These are phyloP conservation scores for Ophion obscuratus DNA, from an alignment of 2,888 invertebrate genomes.

Conservation along the genomic window DNA sequence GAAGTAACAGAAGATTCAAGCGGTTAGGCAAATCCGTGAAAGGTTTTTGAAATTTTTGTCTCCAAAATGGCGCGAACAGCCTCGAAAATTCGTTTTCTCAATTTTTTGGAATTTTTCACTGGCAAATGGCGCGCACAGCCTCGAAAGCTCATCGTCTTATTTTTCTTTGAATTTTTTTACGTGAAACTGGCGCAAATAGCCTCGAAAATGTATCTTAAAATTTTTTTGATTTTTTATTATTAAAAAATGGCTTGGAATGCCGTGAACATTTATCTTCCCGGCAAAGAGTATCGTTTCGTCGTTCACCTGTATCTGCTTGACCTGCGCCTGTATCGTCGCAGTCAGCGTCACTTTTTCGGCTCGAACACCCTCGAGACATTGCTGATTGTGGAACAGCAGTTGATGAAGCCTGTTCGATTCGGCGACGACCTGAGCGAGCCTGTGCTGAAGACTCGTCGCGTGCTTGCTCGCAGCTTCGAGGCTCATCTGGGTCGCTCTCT, in stretches of 20 bases:
- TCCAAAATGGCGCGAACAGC: not conserved
- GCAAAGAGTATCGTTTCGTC: not conserved
- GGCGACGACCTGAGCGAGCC: slow-evolving; percentile 84
- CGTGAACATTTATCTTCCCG: not conserved
- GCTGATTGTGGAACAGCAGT: slow-evolving; percentile 85
- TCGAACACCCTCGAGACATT: slow-evolving; percentile 84
- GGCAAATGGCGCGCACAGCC: not conserved
- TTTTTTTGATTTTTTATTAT: not conserved
- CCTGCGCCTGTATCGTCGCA: slow-evolving; percentile 73
- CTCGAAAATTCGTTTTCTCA: not conserved
- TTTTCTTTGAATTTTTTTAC: not conserved
- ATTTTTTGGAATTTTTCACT: not conserved
- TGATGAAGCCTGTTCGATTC: slow-evolving; percentile 85
- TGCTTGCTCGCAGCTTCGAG: slow-evolving; percentile 85
- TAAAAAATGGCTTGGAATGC: not conserved
- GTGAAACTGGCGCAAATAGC: not conserved
- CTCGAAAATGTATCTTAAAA: not conserved
- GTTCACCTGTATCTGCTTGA: slow-evolving; percentile 58
- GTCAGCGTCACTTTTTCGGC: slow-evolving; percentile 78
- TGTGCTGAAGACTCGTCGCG: slow-evolving; percentile 85
- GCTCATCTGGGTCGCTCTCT: slow-evolving; percentile 84
- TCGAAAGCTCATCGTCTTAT: not conserved
- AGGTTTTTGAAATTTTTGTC: not conserved
- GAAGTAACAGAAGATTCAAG: too few species aligned
- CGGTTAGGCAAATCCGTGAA: too few species aligned